A percentile compares a stretch with the other conserved stretches of the same genome.
Evolutionary conservation across 2,113 vertebrate species (phyloP).

Genomic region (Propithecus coquereli): DNA sequence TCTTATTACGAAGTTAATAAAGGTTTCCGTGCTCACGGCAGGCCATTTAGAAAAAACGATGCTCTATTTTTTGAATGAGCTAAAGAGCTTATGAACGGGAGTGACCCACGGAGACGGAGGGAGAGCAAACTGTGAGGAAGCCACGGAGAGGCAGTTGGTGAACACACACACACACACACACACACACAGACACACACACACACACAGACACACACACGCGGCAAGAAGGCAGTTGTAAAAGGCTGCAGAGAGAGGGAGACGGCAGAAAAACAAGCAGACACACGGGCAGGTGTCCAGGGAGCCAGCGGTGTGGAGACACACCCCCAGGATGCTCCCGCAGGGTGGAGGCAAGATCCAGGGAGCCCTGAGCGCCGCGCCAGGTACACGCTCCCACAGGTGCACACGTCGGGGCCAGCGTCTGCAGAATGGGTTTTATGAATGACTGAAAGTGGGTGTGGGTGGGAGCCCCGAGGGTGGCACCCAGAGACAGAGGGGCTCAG

Average conservation of each 20-base stretch:
- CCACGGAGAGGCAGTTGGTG: not conserved
- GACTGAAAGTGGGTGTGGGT: not conserved
- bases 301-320: not conserved
- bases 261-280: not conserved
- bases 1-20: not conserved
- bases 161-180: not conserved
- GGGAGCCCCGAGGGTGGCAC: not conserved
- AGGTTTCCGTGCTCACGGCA: not conserved
- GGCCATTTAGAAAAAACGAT: not conserved
- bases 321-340: not conserved
- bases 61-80: conserved; percentile 42
- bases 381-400: fast-evolving
- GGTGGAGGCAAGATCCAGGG: not conserved
- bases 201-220: not conserved
- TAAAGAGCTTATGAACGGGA: conserved; percentile 20
- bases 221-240: not conserved
- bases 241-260: not conserved
- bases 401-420: fast-evolving
- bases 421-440: not conserved
- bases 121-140: not conserved
- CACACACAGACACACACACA: not conserved
- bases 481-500: not conserved
- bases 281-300: not conserved
- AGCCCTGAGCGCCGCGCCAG: not conserved
- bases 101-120: not conserved